A percentile compares a stretch with the other conserved stretches of the same genome.
Conservation (phyloP, 2,113 vertebrate species). For the Casuarius casuarius region DNA sequence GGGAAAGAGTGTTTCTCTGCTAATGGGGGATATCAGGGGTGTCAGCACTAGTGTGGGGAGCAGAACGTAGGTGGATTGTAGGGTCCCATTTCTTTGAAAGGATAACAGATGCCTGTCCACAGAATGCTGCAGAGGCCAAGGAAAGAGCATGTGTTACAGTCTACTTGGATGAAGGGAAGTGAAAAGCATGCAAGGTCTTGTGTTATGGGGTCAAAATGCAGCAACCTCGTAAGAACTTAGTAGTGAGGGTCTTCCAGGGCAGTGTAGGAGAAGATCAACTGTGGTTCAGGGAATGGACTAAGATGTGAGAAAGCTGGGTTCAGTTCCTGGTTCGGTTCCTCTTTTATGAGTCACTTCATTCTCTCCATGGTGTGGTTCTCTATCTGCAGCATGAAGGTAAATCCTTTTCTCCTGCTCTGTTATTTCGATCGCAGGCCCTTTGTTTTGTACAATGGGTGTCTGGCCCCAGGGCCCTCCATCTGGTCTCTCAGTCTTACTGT, state of each 20-base stretch:
- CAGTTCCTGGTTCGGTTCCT: neutral
- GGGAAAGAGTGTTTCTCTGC: neutral
- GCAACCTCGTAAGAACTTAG: neutral
- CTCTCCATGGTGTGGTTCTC: neutral
- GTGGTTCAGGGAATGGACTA: neutral
- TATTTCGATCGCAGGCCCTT: neutral
- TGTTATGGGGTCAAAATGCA: neutral
- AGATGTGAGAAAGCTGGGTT: neutral
- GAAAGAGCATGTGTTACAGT: neutral
- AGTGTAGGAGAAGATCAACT: neutral
- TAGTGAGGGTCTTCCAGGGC: neutral
- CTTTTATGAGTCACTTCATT: neutral
- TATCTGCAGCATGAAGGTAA: neutral
- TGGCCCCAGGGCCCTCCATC: neutral
- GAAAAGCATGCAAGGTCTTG: neutral
- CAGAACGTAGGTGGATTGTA: neutral
- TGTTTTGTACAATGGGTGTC: neutral
- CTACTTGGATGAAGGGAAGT: neutral
- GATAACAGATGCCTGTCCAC: neutral
- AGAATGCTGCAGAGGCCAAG: neutral
- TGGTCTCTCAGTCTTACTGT: neutral
- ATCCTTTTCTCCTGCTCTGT: neutral
- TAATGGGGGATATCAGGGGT: neutral
- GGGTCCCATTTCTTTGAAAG: neutral
- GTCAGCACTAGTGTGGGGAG: neutral